Conservation (phyloP, 2,113 vertebrate genomes). For the Butorides virescens region DNA sequence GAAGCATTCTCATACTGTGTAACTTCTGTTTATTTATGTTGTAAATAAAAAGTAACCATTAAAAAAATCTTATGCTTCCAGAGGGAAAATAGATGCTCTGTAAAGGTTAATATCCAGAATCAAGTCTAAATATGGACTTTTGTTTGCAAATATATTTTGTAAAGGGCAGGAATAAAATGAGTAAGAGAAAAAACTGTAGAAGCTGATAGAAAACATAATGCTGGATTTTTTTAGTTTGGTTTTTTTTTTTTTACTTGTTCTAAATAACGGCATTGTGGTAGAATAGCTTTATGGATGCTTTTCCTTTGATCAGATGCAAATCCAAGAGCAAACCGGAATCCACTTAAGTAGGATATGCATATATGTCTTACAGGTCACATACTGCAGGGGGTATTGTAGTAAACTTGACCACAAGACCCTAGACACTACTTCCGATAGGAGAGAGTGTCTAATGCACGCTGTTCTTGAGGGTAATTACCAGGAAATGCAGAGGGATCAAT, state of each 20-base stretch:
- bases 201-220: not conserved
- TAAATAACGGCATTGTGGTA: not conserved
- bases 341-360: not conserved
- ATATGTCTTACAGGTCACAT: not conserved
- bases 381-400: not conserved
- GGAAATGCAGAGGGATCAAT: constrained; percentile 48
- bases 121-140: not conserved
- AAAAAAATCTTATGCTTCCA: not conserved
- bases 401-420: not conserved
- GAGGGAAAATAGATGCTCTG: not conserved
- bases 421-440: not conserved
- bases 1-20: not conserved
- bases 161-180: not conserved
- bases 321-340: not conserved
- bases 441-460: constrained; percentile 22
- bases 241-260: not conserved
- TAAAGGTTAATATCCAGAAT: not conserved
- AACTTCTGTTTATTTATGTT: not conserved
- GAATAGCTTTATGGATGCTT: not conserved
- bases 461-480: constrained; percentile 32
- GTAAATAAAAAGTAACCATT: not conserved
- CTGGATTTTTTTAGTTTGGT: not conserved
- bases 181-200: not conserved
- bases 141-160: not conserved
- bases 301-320: not conserved